Base-by-base conservation (phyloP, 1,140 invertebrate genomes). In the Ladona fulva region DNA sequence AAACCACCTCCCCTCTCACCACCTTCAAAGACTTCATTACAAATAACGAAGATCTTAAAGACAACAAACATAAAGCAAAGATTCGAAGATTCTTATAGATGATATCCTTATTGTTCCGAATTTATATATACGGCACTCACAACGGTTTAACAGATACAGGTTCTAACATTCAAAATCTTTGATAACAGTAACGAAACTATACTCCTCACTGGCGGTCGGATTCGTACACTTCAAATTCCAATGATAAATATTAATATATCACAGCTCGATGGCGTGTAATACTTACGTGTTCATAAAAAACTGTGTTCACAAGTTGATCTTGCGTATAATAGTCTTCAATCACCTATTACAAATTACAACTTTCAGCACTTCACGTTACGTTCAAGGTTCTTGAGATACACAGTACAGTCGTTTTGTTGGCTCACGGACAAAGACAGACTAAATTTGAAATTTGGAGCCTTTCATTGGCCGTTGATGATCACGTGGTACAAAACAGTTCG, bases 111-210 rank as follows among this genome's bases (percentile, higher is more conserved):
- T 5, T 5, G 29, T 37, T 5, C 29, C 8, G 29, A 1, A 37
- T 8, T 37, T 8, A 37, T 37, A 37, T 37, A 37, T 37, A 37
- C 29, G 29, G 29, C 29, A 37, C 29, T 1, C 8, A 37, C 1
- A 37, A 37, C 8, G 29, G 8, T 37, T 37, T 37, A 1, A 37
- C 29, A 37, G 29, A 37, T 37, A 37, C 8, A 37, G 1, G 29
- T 8, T 37, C 29, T 19, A 6, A 66, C 52, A 19, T 66, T 66
- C 52, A 66, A 66, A 66, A 66, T 66, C n/a, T 16, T 16, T 66
- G 52, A 66, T 66, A 66, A 66, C 52, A 66, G 52, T 66, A 66
- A 66, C 52, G 52, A 66, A 66, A 66, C 52, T 66, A 66, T 66
- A 66, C 52, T 66, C 52, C 52, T 66, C 52, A 19, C 52, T 66